Conservation (phyloP, 2,797 vertebrate genomes). For the Sphenodon punctatus region DNA sequence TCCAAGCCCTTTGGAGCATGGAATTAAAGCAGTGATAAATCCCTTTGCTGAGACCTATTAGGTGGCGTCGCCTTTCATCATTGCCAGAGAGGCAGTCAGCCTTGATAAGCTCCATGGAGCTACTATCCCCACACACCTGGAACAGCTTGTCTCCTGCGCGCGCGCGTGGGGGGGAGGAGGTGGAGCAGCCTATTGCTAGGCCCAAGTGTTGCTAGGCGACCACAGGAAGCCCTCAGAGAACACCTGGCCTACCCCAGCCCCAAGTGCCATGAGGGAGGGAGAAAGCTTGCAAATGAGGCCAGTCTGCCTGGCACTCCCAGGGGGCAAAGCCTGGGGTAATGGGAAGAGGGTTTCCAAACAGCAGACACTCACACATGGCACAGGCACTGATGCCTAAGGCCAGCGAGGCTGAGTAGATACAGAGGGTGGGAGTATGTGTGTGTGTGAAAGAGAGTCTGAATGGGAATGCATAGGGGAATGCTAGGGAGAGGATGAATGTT, state of each 20-base stretch:
- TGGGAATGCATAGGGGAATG: too few relatives aligned
- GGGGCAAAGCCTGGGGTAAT: rapidly evolving
- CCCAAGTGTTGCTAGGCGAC: neutral
- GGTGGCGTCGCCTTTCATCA: conserved; percentile 82
- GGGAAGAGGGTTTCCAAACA: rapidly evolving
- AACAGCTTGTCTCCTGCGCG: too few relatives aligned
- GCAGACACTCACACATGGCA: rapidly evolving
- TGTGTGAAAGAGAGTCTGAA: too few relatives aligned
- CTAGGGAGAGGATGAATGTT: too few relatives aligned
- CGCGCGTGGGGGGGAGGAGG: too few relatives aligned
- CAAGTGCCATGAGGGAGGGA: too few relatives aligned
- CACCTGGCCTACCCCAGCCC: too few relatives aligned
- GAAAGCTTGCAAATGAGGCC: neutral
- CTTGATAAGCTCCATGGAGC: neutral
- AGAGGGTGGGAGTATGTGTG: too few relatives aligned
- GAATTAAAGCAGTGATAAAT: conserved; percentile 87
- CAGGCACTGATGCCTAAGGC: neutral
- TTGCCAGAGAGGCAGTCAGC: conserved; percentile 48
- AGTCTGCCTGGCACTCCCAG: neutral
- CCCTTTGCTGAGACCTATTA: conserved; percentile 72
- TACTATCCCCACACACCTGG: too few relatives aligned
- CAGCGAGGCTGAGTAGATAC: neutral
- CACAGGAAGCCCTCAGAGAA: neutral
- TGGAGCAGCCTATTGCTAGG: neutral
- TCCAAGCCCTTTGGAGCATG: conserved; percentile 72